Percentiles rank a stretch among this genome's conserved stretches.
phyloP scores from a whole-genome alignment of 2,113 vertebrate species.

The Urocitellus parryii region DNA sequence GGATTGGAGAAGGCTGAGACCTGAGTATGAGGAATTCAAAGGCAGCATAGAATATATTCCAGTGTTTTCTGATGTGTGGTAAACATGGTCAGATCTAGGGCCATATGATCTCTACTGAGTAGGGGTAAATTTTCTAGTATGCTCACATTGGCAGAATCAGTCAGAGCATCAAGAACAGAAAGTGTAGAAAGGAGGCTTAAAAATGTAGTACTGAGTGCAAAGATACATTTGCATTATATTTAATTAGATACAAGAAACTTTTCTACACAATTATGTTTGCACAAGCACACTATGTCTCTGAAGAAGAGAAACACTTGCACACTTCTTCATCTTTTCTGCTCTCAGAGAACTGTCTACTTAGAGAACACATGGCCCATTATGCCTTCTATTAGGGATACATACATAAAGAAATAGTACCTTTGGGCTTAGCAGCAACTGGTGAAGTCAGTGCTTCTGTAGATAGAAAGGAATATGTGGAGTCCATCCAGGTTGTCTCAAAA shows the following conservation, averaged over 20 bases:
- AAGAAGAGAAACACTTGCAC: not conserved
- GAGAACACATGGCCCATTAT: not conserved
- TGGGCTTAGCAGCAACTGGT: not conserved
- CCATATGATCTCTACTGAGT: not conserved
- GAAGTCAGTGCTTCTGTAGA: conserved; percentile 28
- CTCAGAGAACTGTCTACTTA: conserved; percentile 33
- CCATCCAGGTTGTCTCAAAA: conserved; percentile 1
- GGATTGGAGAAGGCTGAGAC: not conserved
- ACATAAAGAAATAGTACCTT: conserved; percentile 40
- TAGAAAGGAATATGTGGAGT: conserved; percentile 53
- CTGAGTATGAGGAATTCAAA: not conserved
- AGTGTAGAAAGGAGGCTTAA: not conserved
- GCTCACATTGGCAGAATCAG: not conserved
- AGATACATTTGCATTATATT: conserved; percentile 36
- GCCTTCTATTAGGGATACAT: not conserved
- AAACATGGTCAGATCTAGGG: not conserved
- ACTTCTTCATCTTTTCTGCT: conserved; percentile 27
- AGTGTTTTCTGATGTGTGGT: not conserved
- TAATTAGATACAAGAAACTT: conserved; percentile 19
- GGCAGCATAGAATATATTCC: not conserved
- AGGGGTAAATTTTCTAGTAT: not conserved
- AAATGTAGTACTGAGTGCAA: conserved; percentile 25
- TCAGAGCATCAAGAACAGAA: conserved; percentile 14
- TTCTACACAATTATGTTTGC: not conserved
- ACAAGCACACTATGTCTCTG: not conserved